Evolutionary conservation across 2,888 invertebrate genomes (phyloP).

Genomic region (Sacculina carcini): DNA sequence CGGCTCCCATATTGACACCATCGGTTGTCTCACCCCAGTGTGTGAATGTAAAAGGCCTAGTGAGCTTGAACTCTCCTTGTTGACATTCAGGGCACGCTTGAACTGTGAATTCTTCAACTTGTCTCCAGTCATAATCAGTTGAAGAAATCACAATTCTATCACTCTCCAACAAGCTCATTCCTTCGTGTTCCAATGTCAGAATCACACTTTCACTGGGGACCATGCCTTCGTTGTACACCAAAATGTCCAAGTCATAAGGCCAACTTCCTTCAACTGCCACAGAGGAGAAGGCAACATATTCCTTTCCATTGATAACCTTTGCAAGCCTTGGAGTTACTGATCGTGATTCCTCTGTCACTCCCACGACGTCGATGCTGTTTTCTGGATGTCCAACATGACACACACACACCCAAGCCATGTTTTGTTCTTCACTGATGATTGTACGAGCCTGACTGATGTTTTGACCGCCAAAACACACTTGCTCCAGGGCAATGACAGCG

Average conservation of each 20-base stretch:
- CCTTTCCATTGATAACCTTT: background rate
- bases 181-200: background rate
- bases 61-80: background rate
- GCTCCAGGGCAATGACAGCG: background rate
- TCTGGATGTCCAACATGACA: background rate
- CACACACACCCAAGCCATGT: background rate
- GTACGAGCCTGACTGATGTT: background rate
- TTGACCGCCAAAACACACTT: background rate
- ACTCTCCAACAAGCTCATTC: background rate
- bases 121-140: slow-evolving; percentile 1
- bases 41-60: background rate
- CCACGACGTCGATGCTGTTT: background rate
- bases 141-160: background rate
- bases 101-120: background rate
- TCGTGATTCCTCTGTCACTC: background rate
- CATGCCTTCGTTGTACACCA: background rate
- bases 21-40: slow-evolving; percentile 3
- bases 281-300: background rate
- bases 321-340: background rate
- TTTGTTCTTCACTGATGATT: background rate
- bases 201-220: background rate
- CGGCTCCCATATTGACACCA: background rate
- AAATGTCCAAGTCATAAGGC: background rate
- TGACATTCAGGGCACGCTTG: background rate
- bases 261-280: background rate